Evolutionary conservation across 2,888 invertebrate species (phyloP).

Genomic region (Volucella inflata): DNA sequence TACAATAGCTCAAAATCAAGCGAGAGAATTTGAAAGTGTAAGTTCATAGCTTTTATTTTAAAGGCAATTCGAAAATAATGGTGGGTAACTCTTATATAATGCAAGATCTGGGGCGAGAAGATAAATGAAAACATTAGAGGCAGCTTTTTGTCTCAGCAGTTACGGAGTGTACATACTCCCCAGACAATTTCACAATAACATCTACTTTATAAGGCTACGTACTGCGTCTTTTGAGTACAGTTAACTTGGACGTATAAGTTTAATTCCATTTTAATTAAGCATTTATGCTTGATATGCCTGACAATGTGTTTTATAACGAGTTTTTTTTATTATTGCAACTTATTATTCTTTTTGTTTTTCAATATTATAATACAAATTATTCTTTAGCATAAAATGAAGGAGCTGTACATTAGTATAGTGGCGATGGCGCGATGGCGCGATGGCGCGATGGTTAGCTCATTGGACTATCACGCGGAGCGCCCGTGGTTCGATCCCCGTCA

Average conservation of each 20-base stretch:
- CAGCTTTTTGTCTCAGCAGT: constrained; percentile 42
- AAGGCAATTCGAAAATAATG: constrained; percentile 24
- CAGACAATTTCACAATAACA: constrained; percentile 41
- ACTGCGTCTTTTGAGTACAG: constrained; percentile 21
- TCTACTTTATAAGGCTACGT: constrained; percentile 46
- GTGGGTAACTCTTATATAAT: constrained; percentile 6
- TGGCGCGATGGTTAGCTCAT: too few species aligned
- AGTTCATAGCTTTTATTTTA: too few species aligned
- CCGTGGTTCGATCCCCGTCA: too few species aligned
- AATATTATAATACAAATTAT: neutral
- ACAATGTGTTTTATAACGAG: neutral
- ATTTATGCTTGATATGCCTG: constrained; percentile 72
- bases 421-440: too few species aligned
- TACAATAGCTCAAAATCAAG: too few species aligned
- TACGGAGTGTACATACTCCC: constrained; percentile 53
- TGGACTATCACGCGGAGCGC: too few species aligned
- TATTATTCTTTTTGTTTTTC: neutral
- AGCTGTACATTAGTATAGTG: too few species aligned
- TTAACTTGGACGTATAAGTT: constrained; percentile 75
- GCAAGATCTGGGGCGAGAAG: constrained; percentile 16
- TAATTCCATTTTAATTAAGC: constrained; percentile 82
- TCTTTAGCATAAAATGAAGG: too few species aligned
- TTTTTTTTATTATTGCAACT: neutral
- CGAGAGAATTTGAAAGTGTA: too few species aligned
- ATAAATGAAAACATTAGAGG: constrained; percentile 31